phyloP scores from a whole-genome alignment of 2,113 vertebrate species.

The Xiphophorus hellerii region DNA sequence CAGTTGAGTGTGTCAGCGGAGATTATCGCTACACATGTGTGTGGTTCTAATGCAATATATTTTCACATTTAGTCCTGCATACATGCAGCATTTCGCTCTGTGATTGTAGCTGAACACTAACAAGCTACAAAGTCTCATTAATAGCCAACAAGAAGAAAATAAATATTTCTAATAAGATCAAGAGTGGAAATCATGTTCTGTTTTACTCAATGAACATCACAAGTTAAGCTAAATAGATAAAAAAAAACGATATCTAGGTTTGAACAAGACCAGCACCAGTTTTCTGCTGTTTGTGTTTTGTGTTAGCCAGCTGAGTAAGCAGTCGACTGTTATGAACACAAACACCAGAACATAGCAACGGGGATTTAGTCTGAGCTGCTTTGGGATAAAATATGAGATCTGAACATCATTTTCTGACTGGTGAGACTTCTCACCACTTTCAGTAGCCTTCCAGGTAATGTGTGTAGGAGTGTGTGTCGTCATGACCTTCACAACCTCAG shows the following conservation, averaged over 20 bases:
- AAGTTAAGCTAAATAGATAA: not conserved
- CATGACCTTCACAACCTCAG: constrained; percentile 46
- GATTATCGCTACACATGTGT: too few species aligned
- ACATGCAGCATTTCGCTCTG: not conserved
- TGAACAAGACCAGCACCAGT: not conserved
- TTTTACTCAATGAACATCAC: not conserved
- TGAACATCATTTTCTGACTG: constrained; percentile 4
- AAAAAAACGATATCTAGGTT: not conserved
- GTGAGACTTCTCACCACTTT: constrained; percentile 27
- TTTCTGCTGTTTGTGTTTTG: not conserved
- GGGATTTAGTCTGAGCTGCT: not conserved
- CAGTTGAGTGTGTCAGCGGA: too few species aligned
- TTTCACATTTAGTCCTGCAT: not conserved
- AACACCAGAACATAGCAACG: not conserved
- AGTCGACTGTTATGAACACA: not conserved
- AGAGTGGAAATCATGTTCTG: not conserved
- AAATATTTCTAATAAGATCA: not conserved
- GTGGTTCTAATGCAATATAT: not conserved
- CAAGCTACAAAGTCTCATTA: not conserved
- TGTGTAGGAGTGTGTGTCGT: constrained; percentile 14
- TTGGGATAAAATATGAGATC: not conserved
- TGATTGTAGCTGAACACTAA: not conserved
- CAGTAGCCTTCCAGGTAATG: constrained; percentile 22
- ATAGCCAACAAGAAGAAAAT: not conserved
- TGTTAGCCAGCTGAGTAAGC: not conserved